These are phyloP conservation scores for Lysandra bellargus DNA, from an alignment of 2,888 invertebrate species.

Conservation along the genomic window DNA sequence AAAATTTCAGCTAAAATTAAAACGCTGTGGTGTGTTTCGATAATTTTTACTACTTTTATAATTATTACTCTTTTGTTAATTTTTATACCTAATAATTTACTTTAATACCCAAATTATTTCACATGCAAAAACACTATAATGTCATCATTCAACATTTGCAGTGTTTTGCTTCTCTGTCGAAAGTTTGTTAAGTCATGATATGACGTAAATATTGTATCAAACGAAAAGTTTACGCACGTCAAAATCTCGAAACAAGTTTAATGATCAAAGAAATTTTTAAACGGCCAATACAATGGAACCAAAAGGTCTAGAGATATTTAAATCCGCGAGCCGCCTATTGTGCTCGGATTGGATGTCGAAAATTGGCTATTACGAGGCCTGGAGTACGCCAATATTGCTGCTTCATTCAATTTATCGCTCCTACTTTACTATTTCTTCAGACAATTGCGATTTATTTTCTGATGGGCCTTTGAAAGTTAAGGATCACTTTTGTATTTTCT, in stretches of 20 bases:
- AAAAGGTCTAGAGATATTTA: conserved; percentile 61
- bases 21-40: conserved; percentile 9
- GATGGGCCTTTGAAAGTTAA: conserved; percentile 38
- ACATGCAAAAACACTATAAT: too few species aligned
- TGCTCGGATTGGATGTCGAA: conserved; percentile 69
- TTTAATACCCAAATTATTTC: not conserved
- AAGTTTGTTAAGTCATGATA: too few species aligned
- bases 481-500: conserved; percentile 28
- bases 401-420: conserved; percentile 74
- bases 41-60: not conserved
- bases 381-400: conserved; percentile 69
- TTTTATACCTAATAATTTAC: not conserved
- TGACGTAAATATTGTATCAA: not conserved
- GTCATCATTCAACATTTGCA: too few species aligned
- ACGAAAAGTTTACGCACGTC: not conserved
- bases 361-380: conserved; percentile 74
- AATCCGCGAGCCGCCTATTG: conserved; percentile 61
- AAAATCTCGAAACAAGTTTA: conserved; percentile 28
- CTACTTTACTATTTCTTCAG: conserved; percentile 66
- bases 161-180: too few species aligned
- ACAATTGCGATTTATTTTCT: conserved; percentile 50
- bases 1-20: not conserved
- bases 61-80: not conserved
- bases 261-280: conserved; percentile 24
- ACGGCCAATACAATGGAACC: conserved; percentile 41